Conservation (phyloP, 2,113 vertebrate species). For the Miniopterus natalensis region DNA sequence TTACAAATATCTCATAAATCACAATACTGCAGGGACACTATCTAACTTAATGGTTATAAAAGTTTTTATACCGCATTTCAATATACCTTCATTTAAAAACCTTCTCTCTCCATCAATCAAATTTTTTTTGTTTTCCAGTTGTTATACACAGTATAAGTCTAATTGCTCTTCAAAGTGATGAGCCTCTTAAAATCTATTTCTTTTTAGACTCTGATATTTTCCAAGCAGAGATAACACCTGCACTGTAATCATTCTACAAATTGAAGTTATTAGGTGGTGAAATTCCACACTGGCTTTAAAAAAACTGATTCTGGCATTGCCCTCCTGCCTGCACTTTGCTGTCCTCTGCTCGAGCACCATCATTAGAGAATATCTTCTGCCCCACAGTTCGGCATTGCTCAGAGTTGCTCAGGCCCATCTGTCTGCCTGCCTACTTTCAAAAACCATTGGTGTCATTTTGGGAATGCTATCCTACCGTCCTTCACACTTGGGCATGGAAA, state of each 20-base stretch:
- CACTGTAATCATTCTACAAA: not conserved
- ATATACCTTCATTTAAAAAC: not conserved
- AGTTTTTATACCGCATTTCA: not conserved
- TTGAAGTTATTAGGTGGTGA: not conserved
- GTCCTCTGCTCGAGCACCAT: not conserved
- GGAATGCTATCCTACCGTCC: not conserved
- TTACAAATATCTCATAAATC: not conserved
- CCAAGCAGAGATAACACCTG: not conserved
- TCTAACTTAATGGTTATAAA: not conserved
- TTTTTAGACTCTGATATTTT: constrained; percentile 14
- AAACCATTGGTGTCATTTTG: not conserved
- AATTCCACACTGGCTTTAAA: not conserved
- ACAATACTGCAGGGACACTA: not conserved
- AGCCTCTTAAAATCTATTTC: constrained; percentile 13
- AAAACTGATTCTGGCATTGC: not conserved
- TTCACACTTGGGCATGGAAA: not conserved
- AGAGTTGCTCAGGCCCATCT: not conserved
- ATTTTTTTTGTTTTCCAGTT: constrained; percentile 10
- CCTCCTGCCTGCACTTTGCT: not conserved
- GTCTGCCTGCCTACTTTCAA: not conserved
- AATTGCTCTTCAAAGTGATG: not conserved
- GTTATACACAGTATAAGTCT: not conserved
- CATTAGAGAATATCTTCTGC: not conserved
- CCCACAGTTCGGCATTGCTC: not conserved
- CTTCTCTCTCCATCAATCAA: not conserved